Evolutionary conservation across 2,797 vertebrate species (phyloP).

Genomic region (Neosilurus mollespiculum): DNA sequence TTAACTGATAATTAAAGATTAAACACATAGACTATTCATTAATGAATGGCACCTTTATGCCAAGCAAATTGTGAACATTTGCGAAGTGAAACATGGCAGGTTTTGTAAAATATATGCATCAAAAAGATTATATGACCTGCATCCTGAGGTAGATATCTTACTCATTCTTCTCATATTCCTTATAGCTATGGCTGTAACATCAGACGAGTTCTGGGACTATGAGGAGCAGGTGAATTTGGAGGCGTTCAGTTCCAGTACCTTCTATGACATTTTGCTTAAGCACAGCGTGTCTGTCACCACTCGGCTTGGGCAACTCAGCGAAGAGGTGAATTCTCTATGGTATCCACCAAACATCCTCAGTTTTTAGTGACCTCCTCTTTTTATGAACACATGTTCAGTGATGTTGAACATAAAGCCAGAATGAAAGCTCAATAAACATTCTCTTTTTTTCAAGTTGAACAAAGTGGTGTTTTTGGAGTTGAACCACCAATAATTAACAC

Average conservation of each 20-base stretch:
- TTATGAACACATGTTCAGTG: not conserved
- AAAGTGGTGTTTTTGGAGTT: not conserved
- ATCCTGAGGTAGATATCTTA: not conserved
- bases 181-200: slow-evolving; percentile 49
- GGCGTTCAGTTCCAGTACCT: slow-evolving; percentile 80
- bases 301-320: slow-evolving; percentile 78
- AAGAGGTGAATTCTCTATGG: slow-evolving; percentile 75
- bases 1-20: too few relatives aligned
- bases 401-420: not conserved
- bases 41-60: too few relatives aligned
- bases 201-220: slow-evolving; percentile 77
- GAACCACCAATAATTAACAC: slow-evolving; percentile 54
- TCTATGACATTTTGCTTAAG: slow-evolving; percentile 82
- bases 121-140: not conserved
- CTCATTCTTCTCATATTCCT: slow-evolving; percentile 13
- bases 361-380: slow-evolving; percentile 18
- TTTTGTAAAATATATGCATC: not conserved
- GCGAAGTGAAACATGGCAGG: not conserved
- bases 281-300: slow-evolving; percentile 84
- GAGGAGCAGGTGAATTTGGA: slow-evolving; percentile 86
- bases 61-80: not conserved
- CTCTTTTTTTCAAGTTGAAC: not conserved
- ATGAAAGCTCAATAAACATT: not conserved
- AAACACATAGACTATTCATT: too few relatives aligned
- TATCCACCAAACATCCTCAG: not conserved